A percentile compares a stretch with the other conserved stretches of the same genome.
Evolutionary conservation across 1,140 invertebrate species (phyloP).

Genomic region (Euglossa dilemma): DNA sequence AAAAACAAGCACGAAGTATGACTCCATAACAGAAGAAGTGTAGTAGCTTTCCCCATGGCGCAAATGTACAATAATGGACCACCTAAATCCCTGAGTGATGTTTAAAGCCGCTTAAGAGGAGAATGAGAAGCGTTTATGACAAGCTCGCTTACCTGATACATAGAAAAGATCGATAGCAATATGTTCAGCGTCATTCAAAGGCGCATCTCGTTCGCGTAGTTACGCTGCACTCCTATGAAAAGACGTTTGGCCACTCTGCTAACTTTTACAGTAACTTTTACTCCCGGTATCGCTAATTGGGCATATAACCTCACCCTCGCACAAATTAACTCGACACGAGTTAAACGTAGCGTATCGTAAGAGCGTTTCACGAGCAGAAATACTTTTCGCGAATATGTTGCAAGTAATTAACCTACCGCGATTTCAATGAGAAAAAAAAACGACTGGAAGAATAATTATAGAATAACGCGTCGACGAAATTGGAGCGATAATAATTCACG

Average conservation of each 20-base stretch:
- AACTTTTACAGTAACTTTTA: no score
- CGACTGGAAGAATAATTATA: no score
- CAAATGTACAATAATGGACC: conserved; percentile 7
- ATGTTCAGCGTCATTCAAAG: conserved; percentile 10
- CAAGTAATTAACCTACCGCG: no score
- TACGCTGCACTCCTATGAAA: neutral
- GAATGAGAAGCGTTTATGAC: conserved; percentile 18
- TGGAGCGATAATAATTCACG: no score
- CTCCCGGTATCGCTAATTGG: no score
- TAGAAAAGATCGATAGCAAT: conserved; percentile 17
- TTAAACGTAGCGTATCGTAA: no score
- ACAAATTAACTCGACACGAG: no score
- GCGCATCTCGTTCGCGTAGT: no score
- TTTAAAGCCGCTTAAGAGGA: conserved; percentile 39
- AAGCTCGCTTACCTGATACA: conserved; percentile 18
- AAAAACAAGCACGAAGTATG: neutral
- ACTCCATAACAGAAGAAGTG: neutral
- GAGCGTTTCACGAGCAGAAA: no score
- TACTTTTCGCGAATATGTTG: no score
- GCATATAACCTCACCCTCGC: neutral
- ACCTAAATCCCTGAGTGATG: conserved; percentile 20
- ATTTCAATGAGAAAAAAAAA: no score
- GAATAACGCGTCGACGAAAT: no score
- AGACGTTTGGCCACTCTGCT: neutral
- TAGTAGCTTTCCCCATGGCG: neutral